Percentiles rank a stretch among this genome's conserved stretches.
Evolutionary conservation across 2,888 invertebrate genomes (phyloP).

Genomic region (Nemapogon koenigi): DNA sequence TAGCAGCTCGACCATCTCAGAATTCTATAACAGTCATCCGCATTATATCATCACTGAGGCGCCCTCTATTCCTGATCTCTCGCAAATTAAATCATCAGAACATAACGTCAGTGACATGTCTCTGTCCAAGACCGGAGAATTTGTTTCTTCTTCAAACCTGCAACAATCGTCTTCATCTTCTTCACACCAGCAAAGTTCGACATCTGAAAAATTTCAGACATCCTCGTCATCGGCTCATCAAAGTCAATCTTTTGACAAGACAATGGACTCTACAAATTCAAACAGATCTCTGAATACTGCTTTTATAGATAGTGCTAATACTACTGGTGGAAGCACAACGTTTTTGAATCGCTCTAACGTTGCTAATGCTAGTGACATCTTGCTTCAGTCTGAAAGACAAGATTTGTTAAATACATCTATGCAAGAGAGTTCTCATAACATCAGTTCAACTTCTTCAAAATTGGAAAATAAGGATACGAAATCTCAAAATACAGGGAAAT

Average conservation of each 20-base stretch:
- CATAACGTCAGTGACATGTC: slow-evolving; percentile 53
- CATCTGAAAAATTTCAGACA: slow-evolving; percentile 47
- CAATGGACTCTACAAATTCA: slow-evolving; percentile 36
- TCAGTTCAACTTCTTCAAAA: slow-evolving; percentile 17
- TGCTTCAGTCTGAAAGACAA: slow-evolving; percentile 50
- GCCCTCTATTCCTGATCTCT: slow-evolving; percentile 51
- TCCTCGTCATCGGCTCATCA: slow-evolving; percentile 48
- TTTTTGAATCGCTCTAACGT: slow-evolving; percentile 37
- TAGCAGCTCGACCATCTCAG: slow-evolving; percentile 54
- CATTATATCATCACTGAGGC: slow-evolving; percentile 62
- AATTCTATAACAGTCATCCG: slow-evolving; percentile 57
- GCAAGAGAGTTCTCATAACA: slow-evolving; percentile 20
- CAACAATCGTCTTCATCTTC: slow-evolving; percentile 43
- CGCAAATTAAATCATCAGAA: slow-evolving; percentile 43
- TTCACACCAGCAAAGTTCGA: slow-evolving; percentile 49
- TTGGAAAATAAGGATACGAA: slow-evolving; percentile 19
- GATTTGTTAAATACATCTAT: slow-evolving; percentile 26
- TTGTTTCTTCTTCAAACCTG: slow-evolving; percentile 37
- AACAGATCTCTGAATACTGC: slow-evolving; percentile 52
- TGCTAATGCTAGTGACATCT: slow-evolving; percentile 42
- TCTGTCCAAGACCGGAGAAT: slow-evolving; percentile 47
- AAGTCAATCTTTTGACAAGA: slow-evolving; percentile 42
- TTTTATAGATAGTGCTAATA: slow-evolving; percentile 37
- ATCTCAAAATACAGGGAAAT: slow-evolving; percentile 17
- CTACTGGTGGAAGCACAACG: slow-evolving; percentile 26